A percentile compares a stretch with the other conserved stretches of the same genome.
Conservation (phyloP, 2,113 vertebrate species). For the Turdus rufiventris region DNA sequence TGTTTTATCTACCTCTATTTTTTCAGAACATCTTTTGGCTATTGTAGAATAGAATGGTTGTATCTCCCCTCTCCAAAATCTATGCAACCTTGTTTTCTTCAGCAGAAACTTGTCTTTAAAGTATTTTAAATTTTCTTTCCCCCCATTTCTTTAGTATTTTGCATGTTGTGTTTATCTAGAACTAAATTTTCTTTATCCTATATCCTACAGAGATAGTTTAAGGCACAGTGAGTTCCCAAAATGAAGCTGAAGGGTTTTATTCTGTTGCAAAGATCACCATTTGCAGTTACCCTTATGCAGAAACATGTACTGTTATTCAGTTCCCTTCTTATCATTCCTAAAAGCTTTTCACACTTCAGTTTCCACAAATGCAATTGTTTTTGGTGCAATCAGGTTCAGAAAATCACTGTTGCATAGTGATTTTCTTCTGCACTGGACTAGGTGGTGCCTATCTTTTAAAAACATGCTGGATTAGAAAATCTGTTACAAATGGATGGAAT, state of each 20-base stretch:
- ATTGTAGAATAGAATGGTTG: not conserved
- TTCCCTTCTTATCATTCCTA: conserved; percentile 38
- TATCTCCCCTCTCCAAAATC: not conserved
- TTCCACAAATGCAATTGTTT: conserved; percentile 43
- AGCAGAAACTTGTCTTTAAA: not conserved
- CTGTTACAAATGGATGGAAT: not conserved
- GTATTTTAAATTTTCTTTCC: not conserved
- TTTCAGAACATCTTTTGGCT: not conserved
- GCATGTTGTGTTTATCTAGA: not conserved
- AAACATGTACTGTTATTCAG: not conserved
- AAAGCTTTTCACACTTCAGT: conserved; percentile 38
- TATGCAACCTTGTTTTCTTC: not conserved
- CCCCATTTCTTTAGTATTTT: not conserved
- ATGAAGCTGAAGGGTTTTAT: not conserved
- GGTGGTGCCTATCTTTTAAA: not conserved
- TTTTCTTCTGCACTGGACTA: conserved; percentile 2
- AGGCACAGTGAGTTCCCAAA: not conserved
- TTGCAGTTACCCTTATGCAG: not conserved
- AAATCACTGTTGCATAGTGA: conserved; percentile 2
- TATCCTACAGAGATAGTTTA: not conserved
- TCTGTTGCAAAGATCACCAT: not conserved
- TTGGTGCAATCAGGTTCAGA: conserved; percentile 29
- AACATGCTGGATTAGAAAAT: not conserved
- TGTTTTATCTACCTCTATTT: not conserved
- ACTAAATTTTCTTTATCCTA: not conserved